Evolutionary conservation across 2,113 vertebrate genomes (phyloP), one percentile per base, ranked within the genome.

Genomic region (Theristicus caerulescens): DNA sequence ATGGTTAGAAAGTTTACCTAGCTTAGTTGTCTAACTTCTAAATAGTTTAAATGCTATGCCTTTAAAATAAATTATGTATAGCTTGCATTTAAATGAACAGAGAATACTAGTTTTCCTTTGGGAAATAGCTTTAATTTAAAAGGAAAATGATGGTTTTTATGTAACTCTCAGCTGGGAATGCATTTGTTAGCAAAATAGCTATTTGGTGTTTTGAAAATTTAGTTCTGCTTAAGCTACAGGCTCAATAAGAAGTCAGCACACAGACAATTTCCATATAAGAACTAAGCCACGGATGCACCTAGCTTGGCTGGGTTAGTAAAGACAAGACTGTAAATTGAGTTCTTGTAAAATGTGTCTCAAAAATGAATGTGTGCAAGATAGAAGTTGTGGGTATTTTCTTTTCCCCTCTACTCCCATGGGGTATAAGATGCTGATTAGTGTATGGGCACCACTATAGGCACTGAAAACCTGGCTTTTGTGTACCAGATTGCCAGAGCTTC

Each of bases 101-200:
- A 96, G 61, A 52, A 78, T 88, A 84, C 64, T 54, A 92, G 54
- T 97, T 97, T 97, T 92, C 91, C 81, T 86, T 40, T 96, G 82
- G 91, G 96, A 94, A 96, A 96, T 62, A 79, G 61, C 54, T 95
- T 97, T 96, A 96, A 97, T 97, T 98, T 97, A 92, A 92, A 89
- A 94, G 96, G 86, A 96, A 96, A 97, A 94, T 91, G 2, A 72
- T 94, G 22, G 20, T 5, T 31, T 93, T 77, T 91, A 44, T 94
- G 49, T 93, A 83, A 88, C 31, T 93, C 95, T 91, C 84, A 70
- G 27, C 24, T 85, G 71, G 92, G 83, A 90, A 64, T 76, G 44
- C 27, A 72, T 95, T 88, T 91, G 54, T 85, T 96, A 74, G 49
- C 78, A 87, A 92, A 90, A 82, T 38, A 93, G 52, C 81, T 95